Base-by-base conservation (phyloP, 2,113 vertebrate species). In the Limanda limanda region DNA sequence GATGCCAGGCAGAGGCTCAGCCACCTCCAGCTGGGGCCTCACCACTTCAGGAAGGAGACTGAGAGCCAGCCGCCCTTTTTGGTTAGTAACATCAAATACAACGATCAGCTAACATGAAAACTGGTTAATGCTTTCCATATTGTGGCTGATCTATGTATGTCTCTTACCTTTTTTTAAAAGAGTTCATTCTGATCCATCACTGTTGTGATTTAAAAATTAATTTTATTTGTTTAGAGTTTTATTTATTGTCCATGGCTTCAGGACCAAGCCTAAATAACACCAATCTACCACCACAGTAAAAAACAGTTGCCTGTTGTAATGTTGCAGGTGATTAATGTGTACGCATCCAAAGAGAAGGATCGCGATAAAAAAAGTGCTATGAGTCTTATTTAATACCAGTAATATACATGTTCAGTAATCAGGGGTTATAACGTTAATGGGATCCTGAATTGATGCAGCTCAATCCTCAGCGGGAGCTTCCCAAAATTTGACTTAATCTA, bases 11-110 rank as follows among this genome's bases (percentile, higher is more conserved):
- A 96, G 88, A 94, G 97, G 15, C 94, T 99, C 77, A 87, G 94
- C 63, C 96, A 98, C 73, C 94, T 99, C 47, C 95, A 95, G 74
- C 94, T 99, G 12, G 98, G 98, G 7, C 98, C 98, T n/a, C 95
- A 96, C 79, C 87, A 92, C 83, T 99, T 98, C 91, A 96, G 94
- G 93, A 98, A 96, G 90, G 96, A 97, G 91, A 96, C 95, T 0
- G 93, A 94, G 73, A 87, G 70, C 76, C 96, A 94, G 73, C 94
- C 95, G 52, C 96, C 97, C 0, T 98, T 98, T 77, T 94, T 97
- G 86, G 95, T 99, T 71, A 88, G 96, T 94, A 60, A 48, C 40
- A 52, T 64, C n/a, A 52, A 3, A 58, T 55, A 27, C 61, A 62
- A n/a, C 18, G 2, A 23, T 23, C 40, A 63, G 20, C 27, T 27